Percentiles rank a stretch among this genome's conserved stretches.
phyloP scores from a whole-genome alignment of 2,797 vertebrate species.

The Oophaga sylvatica region DNA sequence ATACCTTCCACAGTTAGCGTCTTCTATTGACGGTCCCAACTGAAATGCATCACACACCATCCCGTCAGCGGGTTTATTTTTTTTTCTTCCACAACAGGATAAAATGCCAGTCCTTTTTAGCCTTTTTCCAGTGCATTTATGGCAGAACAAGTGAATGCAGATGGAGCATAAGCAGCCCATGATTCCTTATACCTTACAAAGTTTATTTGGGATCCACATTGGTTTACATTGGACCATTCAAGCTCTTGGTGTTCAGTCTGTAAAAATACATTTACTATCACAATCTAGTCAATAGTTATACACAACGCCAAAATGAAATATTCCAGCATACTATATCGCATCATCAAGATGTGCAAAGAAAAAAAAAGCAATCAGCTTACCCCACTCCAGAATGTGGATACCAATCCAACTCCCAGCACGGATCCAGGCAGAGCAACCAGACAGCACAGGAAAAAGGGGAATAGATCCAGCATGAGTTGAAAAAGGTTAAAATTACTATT shows the following conservation, averaged over 20 bases:
- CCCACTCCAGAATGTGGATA: no score
- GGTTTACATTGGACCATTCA: background rate
- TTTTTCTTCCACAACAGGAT: slow-evolving; percentile 37
- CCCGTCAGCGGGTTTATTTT: background rate
- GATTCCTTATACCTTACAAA: background rate
- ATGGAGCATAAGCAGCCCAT: slow-evolving; percentile 54
- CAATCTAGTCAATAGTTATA: background rate
- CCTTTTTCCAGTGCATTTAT: background rate
- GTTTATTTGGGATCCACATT: background rate
- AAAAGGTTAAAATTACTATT: no score
- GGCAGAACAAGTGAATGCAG: slow-evolving; percentile 6
- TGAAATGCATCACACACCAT: slow-evolving; percentile 23
- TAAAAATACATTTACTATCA: background rate
- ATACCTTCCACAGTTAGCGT: slow-evolving; percentile 18
- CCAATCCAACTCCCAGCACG: no score
- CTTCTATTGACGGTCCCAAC: slow-evolving; percentile 15
- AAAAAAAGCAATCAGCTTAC: background rate
- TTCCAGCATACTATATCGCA: no score
- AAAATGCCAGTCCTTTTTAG: background rate
- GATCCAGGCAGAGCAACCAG: no score
- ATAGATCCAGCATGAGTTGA: no score
- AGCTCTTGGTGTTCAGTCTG: background rate
- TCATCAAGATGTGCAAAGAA: background rate
- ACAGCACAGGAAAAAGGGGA: no score
- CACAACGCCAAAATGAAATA: no score